Conservation (phyloP, 2,888 invertebrate species). For the Hipparchia semele region DNA sequence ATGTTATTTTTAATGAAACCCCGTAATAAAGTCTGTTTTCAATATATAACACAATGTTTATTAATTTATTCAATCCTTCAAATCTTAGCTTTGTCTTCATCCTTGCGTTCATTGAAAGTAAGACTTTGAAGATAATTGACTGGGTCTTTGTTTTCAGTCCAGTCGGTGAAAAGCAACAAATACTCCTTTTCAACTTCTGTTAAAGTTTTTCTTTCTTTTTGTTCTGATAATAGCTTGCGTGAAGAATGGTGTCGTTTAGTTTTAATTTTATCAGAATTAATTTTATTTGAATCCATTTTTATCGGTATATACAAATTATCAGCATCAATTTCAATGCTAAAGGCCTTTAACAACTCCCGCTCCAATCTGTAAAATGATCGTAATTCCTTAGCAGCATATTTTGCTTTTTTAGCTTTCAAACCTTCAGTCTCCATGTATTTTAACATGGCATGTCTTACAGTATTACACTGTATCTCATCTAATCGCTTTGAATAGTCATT, state of each 20-base stretch:
- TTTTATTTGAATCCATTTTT: slow-evolving; percentile 24
- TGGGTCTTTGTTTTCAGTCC: slow-evolving; percentile 66
- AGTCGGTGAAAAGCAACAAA: slow-evolving; percentile 69
- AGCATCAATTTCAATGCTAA: slow-evolving; percentile 55
- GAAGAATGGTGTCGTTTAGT: slow-evolving; percentile 2
- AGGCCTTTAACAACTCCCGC: slow-evolving; percentile 67
- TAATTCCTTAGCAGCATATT: slow-evolving; percentile 83
- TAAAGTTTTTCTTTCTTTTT: slow-evolving; percentile 43
- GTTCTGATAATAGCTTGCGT: slow-evolving; percentile 29
- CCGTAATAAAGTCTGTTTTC: slow-evolving; percentile 79
- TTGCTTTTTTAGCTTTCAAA: slow-evolving; percentile 75
- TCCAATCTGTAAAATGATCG: slow-evolving; percentile 75
- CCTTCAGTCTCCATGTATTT: slow-evolving; percentile 79
- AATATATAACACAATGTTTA: slow-evolving; percentile 52
- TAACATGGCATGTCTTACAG: slow-evolving; percentile 77
- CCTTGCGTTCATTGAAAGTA: slow-evolving; percentile 32
- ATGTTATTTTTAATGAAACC: slow-evolving; percentile 67
- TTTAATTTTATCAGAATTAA: not conserved
- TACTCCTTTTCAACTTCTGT: slow-evolving; percentile 67
- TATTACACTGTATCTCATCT: slow-evolving; percentile 80
- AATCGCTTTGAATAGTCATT: slow-evolving; percentile 75
- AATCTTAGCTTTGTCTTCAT: not conserved
- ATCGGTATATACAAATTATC: slow-evolving; percentile 31
- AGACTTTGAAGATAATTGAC: slow-evolving; percentile 54
- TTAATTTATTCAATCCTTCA: slow-evolving; percentile 35